Base-by-base conservation (phyloP, 2,888 invertebrate genomes). In the Meiosimyza decipiens region DNA sequence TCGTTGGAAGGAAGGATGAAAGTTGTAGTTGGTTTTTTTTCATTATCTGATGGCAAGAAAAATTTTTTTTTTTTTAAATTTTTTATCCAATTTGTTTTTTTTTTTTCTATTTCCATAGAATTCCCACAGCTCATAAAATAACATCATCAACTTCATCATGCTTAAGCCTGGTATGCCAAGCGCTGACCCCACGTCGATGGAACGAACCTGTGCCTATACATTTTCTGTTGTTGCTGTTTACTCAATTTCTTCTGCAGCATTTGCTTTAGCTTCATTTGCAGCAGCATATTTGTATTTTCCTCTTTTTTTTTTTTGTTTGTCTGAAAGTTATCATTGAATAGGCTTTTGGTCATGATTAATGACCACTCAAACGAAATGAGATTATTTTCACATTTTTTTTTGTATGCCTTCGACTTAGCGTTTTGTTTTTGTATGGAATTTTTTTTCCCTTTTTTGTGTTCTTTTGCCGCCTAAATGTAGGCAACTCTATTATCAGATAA, bases 281-380 rank as follows among this genome's bases (percentile, higher is more conserved):
- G 47, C 33, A 47, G 22, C 15, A 28, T 18, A 28, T 15, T 11
- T 55, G 55, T 55, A 18, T 55, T 11, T 55, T 55, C n/a, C 9
- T 15, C 13, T 57, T 16, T 13, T 11, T 57, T 13, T 62, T 62
- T 47, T 62, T 62, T 18, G 12, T 4, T n/a, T 18, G 18, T 5
- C 12, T 57, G 12, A 18, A 57, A 28, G 5, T 52, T 22, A 15
- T 16, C 69, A 60, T 72, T 75, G 71, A 72, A 71, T 71, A 72
- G 71, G 73, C 73, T 72, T 72, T 67, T 60, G 71, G 54, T 40
- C 68, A 75, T 74, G 75, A 75, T 74, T 75, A 74, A 75, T 74
- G 75, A 64, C 67, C 72, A 73, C 73, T 74, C 74, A 74, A 75
- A 74, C 52, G 71, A 72, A 75, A 75, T 72, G 71, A 68, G 73